Conservation (phyloP, 2,888 invertebrate genomes). For the Theretra japonica region DNA sequence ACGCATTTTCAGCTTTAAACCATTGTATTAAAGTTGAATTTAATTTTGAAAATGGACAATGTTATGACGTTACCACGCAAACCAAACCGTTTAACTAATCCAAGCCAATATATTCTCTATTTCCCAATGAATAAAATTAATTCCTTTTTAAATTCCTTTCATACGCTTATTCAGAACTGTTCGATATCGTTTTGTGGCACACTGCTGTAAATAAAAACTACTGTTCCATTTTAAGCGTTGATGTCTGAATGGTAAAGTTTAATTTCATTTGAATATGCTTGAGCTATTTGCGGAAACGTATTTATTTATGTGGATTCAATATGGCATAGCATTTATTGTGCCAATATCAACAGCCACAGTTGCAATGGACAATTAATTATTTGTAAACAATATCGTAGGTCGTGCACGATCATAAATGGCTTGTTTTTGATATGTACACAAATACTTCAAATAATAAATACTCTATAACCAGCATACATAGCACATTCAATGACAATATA, state of each 20-base stretch:
- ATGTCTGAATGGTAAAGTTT: constrained; percentile 39
- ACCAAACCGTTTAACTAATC: constrained; percentile 74
- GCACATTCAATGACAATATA: not conserved
- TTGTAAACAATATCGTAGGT: constrained; percentile 76
- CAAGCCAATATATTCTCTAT: constrained; percentile 82
- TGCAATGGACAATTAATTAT: constrained; percentile 82
- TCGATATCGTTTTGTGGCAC: constrained; percentile 40
- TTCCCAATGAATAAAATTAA: constrained; percentile 80
- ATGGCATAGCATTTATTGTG: constrained; percentile 77
- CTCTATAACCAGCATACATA: not conserved
- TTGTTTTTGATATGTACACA: constrained; percentile 46
- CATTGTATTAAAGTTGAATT: constrained; percentile 32
- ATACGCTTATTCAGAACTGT: constrained; percentile 66
- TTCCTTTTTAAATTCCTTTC: constrained; percentile 72
- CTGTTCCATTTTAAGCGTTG: constrained; percentile 42
- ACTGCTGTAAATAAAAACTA: constrained; percentile 37
- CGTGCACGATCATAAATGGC: constrained; percentile 71
- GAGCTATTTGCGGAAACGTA: constrained; percentile 45
- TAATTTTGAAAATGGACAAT: constrained; percentile 9
- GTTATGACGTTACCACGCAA: constrained; percentile 43
- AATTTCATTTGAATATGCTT: constrained; percentile 41
- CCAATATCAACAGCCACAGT: constrained; percentile 77
- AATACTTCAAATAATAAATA: constrained; percentile 13
- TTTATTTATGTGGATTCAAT: constrained; percentile 66
- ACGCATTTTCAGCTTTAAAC: constrained; percentile 42